phyloP scores from a whole-genome alignment of 2,113 vertebrate genomes.

The Gambusia affinis region DNA sequence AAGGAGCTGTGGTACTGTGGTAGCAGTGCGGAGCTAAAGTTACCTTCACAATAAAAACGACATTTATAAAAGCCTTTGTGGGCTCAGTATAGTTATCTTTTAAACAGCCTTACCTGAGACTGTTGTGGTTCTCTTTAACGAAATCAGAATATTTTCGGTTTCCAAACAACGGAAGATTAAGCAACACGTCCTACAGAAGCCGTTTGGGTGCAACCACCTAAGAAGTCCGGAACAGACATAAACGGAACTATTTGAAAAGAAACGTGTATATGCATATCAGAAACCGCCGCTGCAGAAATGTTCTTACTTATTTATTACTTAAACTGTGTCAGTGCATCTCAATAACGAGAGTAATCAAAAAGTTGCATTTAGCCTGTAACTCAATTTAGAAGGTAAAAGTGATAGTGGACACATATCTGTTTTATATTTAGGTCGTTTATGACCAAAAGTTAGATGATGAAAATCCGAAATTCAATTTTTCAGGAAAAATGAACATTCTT shows the following conservation, averaged over 20 bases:
- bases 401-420: no score
- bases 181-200: constrained; percentile 12
- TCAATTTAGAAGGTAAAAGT: no score
- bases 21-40: constrained; percentile 9
- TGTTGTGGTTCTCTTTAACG: neutral
- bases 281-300: no score
- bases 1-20: neutral
- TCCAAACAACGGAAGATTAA: neutral
- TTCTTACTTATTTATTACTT: no score
- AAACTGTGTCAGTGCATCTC: no score
- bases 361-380: no score
- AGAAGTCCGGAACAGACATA: constrained; percentile 31
- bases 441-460: no score
- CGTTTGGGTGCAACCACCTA: constrained; percentile 37
- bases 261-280: no score
- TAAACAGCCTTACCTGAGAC: constrained; percentile 34
- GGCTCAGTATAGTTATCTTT: neutral
- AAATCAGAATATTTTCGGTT: neutral
- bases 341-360: no score
- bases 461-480: no score
- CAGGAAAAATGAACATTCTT: no score
- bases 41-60: neutral
- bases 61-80: neutral
- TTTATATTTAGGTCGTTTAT: no score
- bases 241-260: constrained; percentile 22